A percentile compares a stretch with the other conserved stretches of the same genome.
Conservation (phyloP, 1,140 invertebrate genomes). For the Chrysoperla carnea region DNA sequence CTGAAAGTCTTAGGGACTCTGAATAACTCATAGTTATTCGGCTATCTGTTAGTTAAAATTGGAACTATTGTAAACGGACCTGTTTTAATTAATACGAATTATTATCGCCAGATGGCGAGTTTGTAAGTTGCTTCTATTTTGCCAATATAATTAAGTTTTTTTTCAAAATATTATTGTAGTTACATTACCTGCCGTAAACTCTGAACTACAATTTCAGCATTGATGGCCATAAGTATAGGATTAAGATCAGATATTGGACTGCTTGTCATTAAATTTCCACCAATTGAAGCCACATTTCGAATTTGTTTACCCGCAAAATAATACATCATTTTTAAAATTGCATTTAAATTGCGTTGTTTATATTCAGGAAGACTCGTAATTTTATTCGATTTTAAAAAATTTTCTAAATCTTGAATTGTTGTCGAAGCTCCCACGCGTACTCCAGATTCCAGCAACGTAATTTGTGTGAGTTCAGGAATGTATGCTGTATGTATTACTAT, state of each 20-base stretch:
- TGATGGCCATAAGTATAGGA: slow-evolving; percentile 73
- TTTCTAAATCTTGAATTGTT: slow-evolving; percentile 56
- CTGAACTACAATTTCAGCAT: slow-evolving; percentile 31
- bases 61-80: too few species aligned
- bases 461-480: slow-evolving; percentile 46
- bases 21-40: too few species aligned
- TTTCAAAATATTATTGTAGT: too few species aligned
- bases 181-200: slow-evolving; percentile 20
- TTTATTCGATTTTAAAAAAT: slow-evolving; percentile 32
- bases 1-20: too few species aligned
- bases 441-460: slow-evolving; percentile 32
- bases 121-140: too few species aligned
- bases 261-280: slow-evolving; percentile 87
- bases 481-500: slow-evolving; percentile 59
- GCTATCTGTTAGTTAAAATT: too few species aligned
- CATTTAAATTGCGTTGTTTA: slow-evolving; percentile 52
- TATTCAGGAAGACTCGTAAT: slow-evolving; percentile 34
- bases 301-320: slow-evolving; percentile 94
- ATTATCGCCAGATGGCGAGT: too few species aligned
- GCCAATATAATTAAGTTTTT: too few species aligned
- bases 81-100: too few species aligned
- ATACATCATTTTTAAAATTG: slow-evolving; percentile 70
- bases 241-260: slow-evolving; percentile 94
- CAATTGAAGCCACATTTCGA: slow-evolving; percentile 61
- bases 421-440: slow-evolving; percentile 65